phyloP scores from a whole-genome alignment of 2,113 vertebrate genomes.

The Poeciliopsis occidentalis region DNA sequence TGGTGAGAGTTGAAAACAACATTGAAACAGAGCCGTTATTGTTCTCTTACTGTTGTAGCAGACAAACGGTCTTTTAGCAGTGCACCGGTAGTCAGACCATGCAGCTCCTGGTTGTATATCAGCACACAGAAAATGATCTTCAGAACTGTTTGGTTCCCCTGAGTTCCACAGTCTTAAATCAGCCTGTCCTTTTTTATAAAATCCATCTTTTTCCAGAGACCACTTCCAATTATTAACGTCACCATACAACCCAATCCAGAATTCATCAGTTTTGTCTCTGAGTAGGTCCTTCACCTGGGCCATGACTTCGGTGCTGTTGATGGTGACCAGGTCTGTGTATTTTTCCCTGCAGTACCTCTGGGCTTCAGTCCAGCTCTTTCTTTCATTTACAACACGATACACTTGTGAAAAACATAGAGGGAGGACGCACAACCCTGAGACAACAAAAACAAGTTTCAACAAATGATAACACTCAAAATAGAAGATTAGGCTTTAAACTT shows the following conservation, averaged over 20 bases:
- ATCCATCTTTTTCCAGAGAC: neutral
- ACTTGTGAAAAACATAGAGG: neutral
- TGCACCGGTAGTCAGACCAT: neutral
- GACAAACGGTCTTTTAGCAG: rapidly evolving
- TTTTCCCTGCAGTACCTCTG: neutral
- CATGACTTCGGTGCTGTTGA: neutral
- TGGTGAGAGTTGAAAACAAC: neutral
- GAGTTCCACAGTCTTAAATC: neutral
- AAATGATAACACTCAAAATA: no score
- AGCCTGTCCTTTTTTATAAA: neutral
- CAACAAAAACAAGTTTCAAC: neutral
- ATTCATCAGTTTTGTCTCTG: neutral
- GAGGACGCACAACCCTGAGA: neutral
- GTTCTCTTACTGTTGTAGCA: neutral
- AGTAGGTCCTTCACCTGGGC: neutral
- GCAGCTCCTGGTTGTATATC: rapidly evolving
- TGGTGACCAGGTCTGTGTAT: neutral
- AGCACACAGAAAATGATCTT: neutral
- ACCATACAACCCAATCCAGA: neutral
- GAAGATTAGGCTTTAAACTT: no score
- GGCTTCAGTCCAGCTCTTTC: neutral
- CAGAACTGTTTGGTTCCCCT: neutral
- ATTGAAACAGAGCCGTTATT: neutral
- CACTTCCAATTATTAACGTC: neutral
- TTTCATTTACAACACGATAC: neutral